Conservation (phyloP, 2,113 vertebrate genomes). For the Strix uralensis region DNA sequence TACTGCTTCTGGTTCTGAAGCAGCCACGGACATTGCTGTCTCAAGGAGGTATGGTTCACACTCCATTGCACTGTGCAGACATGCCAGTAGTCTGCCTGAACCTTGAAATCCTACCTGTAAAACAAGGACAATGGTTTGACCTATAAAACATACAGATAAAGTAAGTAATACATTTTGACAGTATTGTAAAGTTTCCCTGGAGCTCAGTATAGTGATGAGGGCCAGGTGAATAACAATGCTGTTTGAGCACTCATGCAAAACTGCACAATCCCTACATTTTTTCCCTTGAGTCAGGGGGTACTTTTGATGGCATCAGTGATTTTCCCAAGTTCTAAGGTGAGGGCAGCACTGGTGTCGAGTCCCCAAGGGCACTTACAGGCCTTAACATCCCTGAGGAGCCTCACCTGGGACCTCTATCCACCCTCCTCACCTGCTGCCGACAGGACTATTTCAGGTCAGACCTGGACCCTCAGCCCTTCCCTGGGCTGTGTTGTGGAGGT, state of each 20-base stretch:
- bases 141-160: not conserved
- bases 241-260: not conserved
- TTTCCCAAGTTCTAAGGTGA: not conserved
- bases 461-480: not conserved
- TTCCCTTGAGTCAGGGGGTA: not conserved
- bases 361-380: not conserved
- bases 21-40: not conserved
- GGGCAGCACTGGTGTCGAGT: not conserved
- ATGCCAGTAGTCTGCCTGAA: not conserved
- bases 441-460: not conserved
- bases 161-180: not conserved
- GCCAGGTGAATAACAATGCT: conserved; percentile 12
- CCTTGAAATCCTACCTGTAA: not conserved
- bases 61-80: not conserved
- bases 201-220: not conserved
- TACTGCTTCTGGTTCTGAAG: not conserved
- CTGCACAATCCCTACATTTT: not conserved
- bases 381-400: not conserved
- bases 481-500: too few species aligned
- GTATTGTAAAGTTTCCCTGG: not conserved
- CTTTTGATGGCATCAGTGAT: not conserved
- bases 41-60: not conserved
- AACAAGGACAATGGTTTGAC: not conserved
- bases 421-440: not conserved
- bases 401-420: not conserved